Conservation (phyloP, 30 jellyfish, hydroid and myxozoan species). For the Aurelia sp. region DNA sequence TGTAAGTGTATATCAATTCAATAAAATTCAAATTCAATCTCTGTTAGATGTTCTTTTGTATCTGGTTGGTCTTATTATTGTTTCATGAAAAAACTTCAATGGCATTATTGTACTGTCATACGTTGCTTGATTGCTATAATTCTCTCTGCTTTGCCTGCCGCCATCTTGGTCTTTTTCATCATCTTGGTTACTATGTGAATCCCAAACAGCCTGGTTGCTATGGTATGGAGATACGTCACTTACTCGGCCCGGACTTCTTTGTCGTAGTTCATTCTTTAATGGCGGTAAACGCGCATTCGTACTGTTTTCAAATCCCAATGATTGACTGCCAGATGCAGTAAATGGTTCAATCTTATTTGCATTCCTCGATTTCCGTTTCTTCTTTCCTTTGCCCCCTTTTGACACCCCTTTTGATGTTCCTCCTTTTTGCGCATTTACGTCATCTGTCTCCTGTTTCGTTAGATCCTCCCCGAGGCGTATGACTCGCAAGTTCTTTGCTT, state of each 20-base stretch:
- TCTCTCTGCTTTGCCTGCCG: conserved; percentile 1
- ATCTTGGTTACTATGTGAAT: neutral
- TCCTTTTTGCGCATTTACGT: conserved; percentile 5
- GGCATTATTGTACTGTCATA: neutral
- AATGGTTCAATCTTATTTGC: conserved; percentile 11
- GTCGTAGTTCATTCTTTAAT: conserved; percentile 46
- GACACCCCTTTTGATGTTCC: neutral
- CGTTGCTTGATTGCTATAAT: conserved; percentile 7
- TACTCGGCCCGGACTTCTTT: conserved; percentile 49
- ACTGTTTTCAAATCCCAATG: neutral
- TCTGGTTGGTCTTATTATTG: conserved; percentile 16
- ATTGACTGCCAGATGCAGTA: neutral
- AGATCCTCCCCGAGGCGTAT: conserved; percentile 82
- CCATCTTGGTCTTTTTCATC: neutral
- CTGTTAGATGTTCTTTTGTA: neutral
- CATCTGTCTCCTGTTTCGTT: neutral
- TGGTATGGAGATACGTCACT: neutral
- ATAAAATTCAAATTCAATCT: no score
- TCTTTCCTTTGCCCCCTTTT: neutral
- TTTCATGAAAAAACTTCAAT: conserved; percentile 38
- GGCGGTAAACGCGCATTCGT: conserved; percentile 46
- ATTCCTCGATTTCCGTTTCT: neutral
- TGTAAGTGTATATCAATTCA: no score
- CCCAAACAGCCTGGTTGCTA: neutral
- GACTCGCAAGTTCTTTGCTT: conserved; percentile 56